These are phyloP conservation scores for Dendrocincla tyrannina DNA, from an alignment of 2,797 vertebrate species.

Conservation along the genomic window DNA sequence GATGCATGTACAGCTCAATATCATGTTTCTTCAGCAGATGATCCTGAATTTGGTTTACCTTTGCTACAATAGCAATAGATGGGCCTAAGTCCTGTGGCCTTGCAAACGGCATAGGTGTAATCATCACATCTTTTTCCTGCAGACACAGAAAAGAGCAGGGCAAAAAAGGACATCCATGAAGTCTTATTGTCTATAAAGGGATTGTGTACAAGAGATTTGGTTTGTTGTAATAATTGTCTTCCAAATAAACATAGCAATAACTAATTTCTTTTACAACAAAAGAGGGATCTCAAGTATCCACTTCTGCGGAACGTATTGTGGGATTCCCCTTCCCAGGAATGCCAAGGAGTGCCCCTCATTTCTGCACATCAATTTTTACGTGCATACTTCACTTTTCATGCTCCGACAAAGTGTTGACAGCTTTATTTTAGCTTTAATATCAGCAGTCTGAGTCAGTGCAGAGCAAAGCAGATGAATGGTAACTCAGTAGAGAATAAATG, in stretches of 20 bases:
- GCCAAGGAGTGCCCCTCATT: not conserved
- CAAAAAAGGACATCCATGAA: not conserved
- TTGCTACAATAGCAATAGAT: slow-evolving; percentile 95
- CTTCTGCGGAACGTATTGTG: not conserved
- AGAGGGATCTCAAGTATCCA: not conserved
- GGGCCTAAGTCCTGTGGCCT: slow-evolving; percentile 94
- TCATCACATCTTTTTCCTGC: slow-evolving; percentile 92
- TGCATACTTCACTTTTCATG: not conserved
- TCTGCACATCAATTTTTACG: not conserved
- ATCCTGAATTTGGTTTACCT: slow-evolving; percentile 99
- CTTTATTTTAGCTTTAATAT: slow-evolving; percentile 42
- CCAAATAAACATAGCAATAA: not conserved
- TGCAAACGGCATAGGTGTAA: slow-evolving; percentile 93
- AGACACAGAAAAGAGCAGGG: not conserved
- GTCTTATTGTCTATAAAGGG: not conserved
- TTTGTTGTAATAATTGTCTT: not conserved
- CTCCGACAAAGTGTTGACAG: slow-evolving; percentile 37
- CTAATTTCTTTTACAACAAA: not conserved
- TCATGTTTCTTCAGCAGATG: slow-evolving; percentile 97
- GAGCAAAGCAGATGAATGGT: slow-evolving; percentile 17
- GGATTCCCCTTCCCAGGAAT: not conserved
- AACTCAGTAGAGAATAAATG: slow-evolving; percentile 14
- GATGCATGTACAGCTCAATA: slow-evolving; percentile 94
- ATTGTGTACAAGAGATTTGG: not conserved
- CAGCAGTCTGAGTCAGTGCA: not conserved